Evolutionary conservation across 2,113 vertebrate species (phyloP), one percentile per base, ranked within the genome.

Genomic region (Pituophis catenifer): DNA sequence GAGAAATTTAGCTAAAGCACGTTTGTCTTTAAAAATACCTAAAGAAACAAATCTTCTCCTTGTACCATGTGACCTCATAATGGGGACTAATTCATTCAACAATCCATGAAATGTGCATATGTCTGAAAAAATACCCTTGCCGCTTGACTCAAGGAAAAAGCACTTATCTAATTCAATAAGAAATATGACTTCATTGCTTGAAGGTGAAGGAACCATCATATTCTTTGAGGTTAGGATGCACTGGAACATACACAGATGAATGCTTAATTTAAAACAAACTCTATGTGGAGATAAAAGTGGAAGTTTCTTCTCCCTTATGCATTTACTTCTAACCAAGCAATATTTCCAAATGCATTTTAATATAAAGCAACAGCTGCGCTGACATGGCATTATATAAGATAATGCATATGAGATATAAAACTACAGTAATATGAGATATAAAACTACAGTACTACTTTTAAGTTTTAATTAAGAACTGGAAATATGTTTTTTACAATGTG

Each of bases 391-490:
- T 81, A 81, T 93, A 93, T 38, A 85, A 94, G 88, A 92, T 94
- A 96, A 96, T 95, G 81, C 91, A 90, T n/a, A 38, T 88, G 93
- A 44, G 70, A 93, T 95, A 91, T 93, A 94, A 93, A 95, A 89
- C 53, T 55, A 81, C 86, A 92, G 33, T 59, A 81, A 90, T n/a
- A 38, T 88, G 93, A 44, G 70, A 93, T 95, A 91, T 93, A 94
- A 93, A 95, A 89, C 50, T 55, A 81, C 86, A 93, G 33, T 59
- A 81, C 53, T 95, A 70, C 94, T 92, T 93, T 89, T 95, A 55
- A n/a, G 91, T 89, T 96, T 91, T 95, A 95, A 96, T 97, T 95
- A 95, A 93, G 95, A 95, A 90, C 92, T 93, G 93, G 94, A 96
- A 95, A 93, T 94, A 94, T 86, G n/a, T 94, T 57, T 93, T 89